phyloP scores from a whole-genome alignment of 2,113 vertebrate species.

The Cyanocitta stelleri region DNA sequence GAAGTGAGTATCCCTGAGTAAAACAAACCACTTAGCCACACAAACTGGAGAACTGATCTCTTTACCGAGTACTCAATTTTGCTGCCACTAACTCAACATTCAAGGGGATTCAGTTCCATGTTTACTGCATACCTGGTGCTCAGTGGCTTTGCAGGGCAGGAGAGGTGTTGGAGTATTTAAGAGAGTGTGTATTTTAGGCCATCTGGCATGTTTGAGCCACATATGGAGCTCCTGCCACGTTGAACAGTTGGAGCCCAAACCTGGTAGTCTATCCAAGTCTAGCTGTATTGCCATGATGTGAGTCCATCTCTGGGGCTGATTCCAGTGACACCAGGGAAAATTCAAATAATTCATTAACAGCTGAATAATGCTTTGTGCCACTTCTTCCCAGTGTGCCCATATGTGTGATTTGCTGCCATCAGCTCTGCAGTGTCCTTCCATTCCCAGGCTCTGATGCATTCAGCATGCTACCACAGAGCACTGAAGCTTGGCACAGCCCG shows the following conservation, averaged over 20 bases:
- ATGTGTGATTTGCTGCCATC: neutral
- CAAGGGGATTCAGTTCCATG: neutral
- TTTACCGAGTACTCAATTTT: neutral
- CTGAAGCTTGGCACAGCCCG: neutral
- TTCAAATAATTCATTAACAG: neutral
- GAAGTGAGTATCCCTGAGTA: slow-evolving; percentile 1
- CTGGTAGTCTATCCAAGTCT: neutral
- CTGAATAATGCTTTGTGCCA: neutral
- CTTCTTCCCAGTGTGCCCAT: neutral
- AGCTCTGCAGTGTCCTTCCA: neutral
- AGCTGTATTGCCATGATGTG: neutral
- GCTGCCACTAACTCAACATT: neutral
- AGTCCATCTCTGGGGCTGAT: neutral
- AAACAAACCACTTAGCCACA: neutral
- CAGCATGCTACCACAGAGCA: rapidly evolving
- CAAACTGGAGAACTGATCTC: neutral
- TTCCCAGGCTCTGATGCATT: neutral
- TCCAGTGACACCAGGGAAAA: neutral
- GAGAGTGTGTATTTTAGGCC: slow-evolving; percentile 4
- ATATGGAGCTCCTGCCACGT: neutral
- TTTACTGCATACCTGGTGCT: neutral
- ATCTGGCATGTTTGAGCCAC: slow-evolving; percentile 20
- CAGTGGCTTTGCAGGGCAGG: neutral
- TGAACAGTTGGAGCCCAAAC: neutral
- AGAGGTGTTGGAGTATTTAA: slow-evolving; percentile 22